phyloP scores from a whole-genome alignment of 2,113 vertebrate genomes.

The Colaptes auratus region DNA sequence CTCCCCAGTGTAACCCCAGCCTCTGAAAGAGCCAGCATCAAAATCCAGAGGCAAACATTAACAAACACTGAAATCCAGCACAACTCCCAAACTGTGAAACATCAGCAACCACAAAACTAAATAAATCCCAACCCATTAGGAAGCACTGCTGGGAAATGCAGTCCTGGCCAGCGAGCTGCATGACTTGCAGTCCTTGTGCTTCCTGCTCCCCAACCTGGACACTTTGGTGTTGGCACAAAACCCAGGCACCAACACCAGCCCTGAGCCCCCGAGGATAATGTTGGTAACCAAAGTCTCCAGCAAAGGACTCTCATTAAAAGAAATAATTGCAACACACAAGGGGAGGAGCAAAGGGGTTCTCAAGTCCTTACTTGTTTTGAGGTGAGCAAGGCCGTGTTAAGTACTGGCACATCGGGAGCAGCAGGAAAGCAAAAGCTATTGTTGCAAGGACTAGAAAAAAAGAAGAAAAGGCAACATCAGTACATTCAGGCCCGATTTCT shows the following conservation, averaged over 20 bases:
- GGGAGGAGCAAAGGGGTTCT: background rate
- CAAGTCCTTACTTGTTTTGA: conserved; percentile 93
- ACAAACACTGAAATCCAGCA: background rate
- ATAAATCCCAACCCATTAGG: background rate
- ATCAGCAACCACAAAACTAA: background rate
- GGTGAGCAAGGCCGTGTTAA: conserved; percentile 97
- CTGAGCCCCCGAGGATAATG: background rate
- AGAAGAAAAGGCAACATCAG: conserved; percentile 62
- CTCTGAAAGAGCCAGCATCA: background rate
- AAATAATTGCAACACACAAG: background rate
- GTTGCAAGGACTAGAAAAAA: conserved; percentile 91
- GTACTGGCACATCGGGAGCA: conserved; percentile 99
- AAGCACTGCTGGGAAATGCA: background rate
- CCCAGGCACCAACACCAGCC: background rate
- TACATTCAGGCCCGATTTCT: conserved; percentile 20
- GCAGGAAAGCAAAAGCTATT: conserved; percentile 98
- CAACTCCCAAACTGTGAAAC: background rate
- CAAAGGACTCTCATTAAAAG: background rate
- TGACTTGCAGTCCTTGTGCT: background rate
- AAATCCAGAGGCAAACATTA: background rate
- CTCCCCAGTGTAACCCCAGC: background rate
- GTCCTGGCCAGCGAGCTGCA: background rate
- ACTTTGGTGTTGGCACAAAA: background rate
- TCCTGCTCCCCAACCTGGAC: background rate
- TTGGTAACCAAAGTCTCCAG: background rate